Evolutionary conservation across 1,140 invertebrate species (phyloP).

Genomic region (Chironomus striatipennis): DNA sequence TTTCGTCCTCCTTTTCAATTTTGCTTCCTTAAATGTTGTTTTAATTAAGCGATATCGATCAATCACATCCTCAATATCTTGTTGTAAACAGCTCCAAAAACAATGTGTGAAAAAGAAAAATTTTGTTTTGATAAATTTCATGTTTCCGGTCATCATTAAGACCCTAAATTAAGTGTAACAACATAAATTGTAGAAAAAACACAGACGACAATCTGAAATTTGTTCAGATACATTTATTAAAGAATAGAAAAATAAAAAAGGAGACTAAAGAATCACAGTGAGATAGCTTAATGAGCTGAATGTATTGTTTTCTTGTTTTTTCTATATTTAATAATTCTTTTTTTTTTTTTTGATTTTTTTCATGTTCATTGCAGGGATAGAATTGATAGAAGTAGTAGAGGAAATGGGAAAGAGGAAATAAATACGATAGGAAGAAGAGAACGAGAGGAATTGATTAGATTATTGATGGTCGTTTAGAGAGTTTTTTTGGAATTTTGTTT

Average conservation of each 20-base stretch:
- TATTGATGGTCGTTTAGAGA: not conserved
- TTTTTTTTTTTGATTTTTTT: not conserved
- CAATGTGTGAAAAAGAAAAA: not conserved
- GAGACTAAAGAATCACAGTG: conserved; percentile 5
- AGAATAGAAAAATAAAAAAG: not conserved
- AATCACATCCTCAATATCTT: no score
- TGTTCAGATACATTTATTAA: conserved; percentile 14
- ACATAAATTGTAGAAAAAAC: not conserved
- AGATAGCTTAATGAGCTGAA: not conserved
- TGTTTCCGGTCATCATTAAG: not conserved
- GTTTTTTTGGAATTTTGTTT: not conserved
- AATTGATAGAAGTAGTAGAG: not conserved
- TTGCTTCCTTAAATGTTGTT: not conserved
- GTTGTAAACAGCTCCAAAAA: no score
- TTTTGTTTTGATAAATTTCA: not conserved
- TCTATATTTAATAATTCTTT: not conserved
- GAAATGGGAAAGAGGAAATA: not conserved
- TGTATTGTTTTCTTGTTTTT: not conserved
- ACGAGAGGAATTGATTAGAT: not conserved
- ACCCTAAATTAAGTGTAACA: not conserved
- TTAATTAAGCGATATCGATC: not conserved
- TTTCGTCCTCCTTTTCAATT: no score
- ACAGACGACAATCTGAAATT: conserved; percentile 8
- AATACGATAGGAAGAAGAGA: not conserved
- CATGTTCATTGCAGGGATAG: not conserved